A percentile compares a stretch with the other conserved stretches of the same genome.
These are phyloP conservation scores for Pituophis catenifer DNA, from an alignment of 2,113 vertebrate species.

Conservation along the genomic window DNA sequence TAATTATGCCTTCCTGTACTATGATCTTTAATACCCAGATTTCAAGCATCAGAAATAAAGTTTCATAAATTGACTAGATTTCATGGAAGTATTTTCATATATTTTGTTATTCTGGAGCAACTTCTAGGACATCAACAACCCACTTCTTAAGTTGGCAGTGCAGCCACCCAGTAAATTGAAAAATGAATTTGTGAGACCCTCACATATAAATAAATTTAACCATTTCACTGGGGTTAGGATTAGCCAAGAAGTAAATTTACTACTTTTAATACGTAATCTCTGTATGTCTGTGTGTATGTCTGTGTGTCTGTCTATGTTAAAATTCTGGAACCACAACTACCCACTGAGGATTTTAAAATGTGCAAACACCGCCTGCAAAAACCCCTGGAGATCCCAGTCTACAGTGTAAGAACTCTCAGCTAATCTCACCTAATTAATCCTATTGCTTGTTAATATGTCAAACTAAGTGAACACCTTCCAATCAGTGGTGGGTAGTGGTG, in stretches of 20 bases:
- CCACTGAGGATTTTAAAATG: background rate
- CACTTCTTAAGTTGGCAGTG: background rate
- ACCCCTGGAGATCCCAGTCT: background rate
- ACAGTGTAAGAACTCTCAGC: background rate
- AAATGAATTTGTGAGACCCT: background rate
- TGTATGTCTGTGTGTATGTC: background rate
- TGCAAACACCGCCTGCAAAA: background rate
- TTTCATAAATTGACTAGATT: background rate
- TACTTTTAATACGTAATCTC: background rate
- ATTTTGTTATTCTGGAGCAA: background rate
- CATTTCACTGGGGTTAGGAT: background rate
- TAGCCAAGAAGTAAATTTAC: background rate
- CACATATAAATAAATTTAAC: background rate
- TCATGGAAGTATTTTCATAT: background rate
- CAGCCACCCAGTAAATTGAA: background rate
- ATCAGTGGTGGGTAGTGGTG: too few relatives aligned
- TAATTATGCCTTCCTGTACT: background rate
- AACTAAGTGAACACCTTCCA: background rate
- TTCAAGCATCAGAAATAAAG: background rate
- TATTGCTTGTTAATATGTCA: background rate
- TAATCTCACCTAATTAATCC: background rate
- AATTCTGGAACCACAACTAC: background rate
- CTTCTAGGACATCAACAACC: background rate
- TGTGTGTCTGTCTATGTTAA: background rate
- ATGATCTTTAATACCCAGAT: background rate